phyloP scores from a whole-genome alignment of 2,797 vertebrate species.

The Botia almorhae region DNA sequence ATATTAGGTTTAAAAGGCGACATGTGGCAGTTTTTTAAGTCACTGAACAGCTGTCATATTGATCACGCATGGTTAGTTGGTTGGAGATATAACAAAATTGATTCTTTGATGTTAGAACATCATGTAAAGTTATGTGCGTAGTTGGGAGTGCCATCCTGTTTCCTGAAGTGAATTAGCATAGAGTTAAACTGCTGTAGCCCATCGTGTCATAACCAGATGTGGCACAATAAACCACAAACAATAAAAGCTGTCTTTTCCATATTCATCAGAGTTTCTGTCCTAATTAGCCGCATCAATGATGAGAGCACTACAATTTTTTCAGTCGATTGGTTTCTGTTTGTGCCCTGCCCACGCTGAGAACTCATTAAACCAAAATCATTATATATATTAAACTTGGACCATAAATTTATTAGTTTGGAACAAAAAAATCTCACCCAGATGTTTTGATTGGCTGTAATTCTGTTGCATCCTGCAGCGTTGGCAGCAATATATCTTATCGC shows the following conservation, averaged over 20 bases:
- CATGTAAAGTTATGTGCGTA: neutral
- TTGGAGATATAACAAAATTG: neutral
- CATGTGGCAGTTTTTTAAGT: neutral
- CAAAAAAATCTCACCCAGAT: neutral
- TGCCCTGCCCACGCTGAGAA: too few species aligned
- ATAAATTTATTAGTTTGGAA: too few species aligned
- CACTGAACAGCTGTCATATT: neutral
- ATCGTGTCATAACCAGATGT: too few species aligned
- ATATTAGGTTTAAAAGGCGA: neutral
- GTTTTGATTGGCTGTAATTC: neutral
- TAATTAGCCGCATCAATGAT: too few species aligned
- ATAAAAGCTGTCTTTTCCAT: too few species aligned
- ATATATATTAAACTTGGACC: neutral
- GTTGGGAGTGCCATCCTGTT: neutral
- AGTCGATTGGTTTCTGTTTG: too few species aligned
- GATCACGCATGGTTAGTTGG: slow-evolving; percentile 19
- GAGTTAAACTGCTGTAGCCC: too few species aligned
- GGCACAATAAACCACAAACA: neutral
- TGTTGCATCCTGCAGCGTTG: neutral
- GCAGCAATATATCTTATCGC: neutral
- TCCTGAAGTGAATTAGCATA: neutral
- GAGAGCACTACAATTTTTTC: too few species aligned
- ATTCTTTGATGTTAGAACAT: neutral
- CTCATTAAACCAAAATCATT: too few species aligned
- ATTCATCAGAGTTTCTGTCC: too few species aligned